Conservation (phyloP, 2,113 vertebrate genomes). For the Nycticryphes semicollaris region DNA sequence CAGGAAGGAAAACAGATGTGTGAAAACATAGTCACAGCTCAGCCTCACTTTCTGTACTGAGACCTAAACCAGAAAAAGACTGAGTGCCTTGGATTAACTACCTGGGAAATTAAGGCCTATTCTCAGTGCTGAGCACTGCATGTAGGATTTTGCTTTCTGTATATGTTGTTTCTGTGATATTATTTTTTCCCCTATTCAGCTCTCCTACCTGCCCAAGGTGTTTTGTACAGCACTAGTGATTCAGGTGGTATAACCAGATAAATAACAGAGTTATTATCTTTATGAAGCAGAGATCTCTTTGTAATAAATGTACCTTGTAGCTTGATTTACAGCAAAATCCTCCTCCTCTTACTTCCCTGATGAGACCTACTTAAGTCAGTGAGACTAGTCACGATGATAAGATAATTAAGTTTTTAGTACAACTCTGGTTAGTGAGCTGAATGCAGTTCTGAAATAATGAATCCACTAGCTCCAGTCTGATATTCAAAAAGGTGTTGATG, state of each 20-base stretch:
- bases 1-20: neutral
- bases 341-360: constrained; percentile 35
- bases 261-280: constrained; percentile 30
- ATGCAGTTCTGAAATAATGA: constrained; percentile 32
- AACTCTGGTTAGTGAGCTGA: constrained; percentile 51
- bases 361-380: constrained; percentile 58
- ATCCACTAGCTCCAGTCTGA: neutral
- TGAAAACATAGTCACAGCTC: neutral
- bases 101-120: neutral
- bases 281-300: constrained; percentile 21
- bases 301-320: constrained; percentile 41
- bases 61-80: neutral
- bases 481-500: neutral
- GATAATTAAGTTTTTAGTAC: constrained; percentile 67
- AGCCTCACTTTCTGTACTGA: neutral
- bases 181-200: neutral
- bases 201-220: neutral
- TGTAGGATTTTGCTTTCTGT: neutral
- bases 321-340: constrained; percentile 56
- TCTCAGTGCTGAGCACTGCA: neutral
- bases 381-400: constrained; percentile 58
- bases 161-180: neutral
- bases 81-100: neutral
- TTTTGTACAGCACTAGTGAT: neutral
- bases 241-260: neutral